Evolutionary conservation across 64 coral and sea anemone species (phyloP).

Genomic region (Porites australiensis): DNA sequence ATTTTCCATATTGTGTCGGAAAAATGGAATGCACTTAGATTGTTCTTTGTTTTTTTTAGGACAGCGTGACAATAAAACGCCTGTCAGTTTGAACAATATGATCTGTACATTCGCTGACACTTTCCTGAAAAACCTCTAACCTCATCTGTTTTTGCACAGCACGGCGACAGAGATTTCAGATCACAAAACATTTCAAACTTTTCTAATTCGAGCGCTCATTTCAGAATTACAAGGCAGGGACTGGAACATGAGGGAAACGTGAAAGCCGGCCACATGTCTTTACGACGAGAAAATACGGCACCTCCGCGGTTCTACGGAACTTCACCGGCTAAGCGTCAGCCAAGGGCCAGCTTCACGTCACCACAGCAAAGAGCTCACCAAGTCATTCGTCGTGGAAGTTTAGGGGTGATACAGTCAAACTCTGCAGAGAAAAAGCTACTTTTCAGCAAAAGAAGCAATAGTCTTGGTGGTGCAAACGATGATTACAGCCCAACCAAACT

Average conservation of each 20-base stretch:
- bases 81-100: conserved; percentile 58
- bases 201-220: neutral
- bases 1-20: conserved; percentile 16
- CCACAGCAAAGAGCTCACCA: neutral
- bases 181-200: neutral
- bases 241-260: neutral
- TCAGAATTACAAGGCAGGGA: neutral
- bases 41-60: conserved; percentile 30
- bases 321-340: conserved; percentile 13
- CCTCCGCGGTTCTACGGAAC: neutral
- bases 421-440: neutral
- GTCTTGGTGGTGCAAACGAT: conserved; percentile 14
- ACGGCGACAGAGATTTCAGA: neutral
- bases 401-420: neutral
- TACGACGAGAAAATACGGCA: conserved; percentile 19
- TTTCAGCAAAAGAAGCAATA: conserved; percentile 36
- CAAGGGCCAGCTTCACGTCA: conserved; percentile 1
- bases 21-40: conserved; percentile 27
- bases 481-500: conserved; percentile 32
- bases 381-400: neutral
- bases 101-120: conserved; percentile 48
- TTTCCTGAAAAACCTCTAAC: conserved; percentile 29
- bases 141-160: conserved; percentile 14
- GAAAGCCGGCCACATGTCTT: neutral
- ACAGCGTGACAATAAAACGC: conserved; percentile 13